Conservation (phyloP, 2,888 invertebrate species). For the Mythimna loreyi region DNA sequence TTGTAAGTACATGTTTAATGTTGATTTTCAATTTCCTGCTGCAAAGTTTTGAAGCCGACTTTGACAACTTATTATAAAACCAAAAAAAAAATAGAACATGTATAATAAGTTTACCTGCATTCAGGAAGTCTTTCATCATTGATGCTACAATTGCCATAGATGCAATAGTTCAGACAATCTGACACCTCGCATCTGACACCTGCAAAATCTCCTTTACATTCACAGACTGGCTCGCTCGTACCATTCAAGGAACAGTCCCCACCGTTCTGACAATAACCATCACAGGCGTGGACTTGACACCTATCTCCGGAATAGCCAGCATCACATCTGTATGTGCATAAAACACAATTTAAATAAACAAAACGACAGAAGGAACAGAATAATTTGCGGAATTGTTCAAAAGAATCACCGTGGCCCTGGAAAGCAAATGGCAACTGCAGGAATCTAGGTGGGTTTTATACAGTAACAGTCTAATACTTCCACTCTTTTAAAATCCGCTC, state of each 20-base stretch:
- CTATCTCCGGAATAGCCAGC: constrained; percentile 81
- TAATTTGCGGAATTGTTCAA: too few relatives aligned
- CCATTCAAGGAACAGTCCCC: constrained; percentile 87
- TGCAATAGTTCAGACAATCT: constrained; percentile 91
- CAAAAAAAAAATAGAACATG: not conserved
- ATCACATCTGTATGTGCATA: constrained; percentile 85
- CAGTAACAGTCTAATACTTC: too few relatives aligned
- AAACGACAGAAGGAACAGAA: not conserved
- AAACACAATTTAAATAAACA: too few relatives aligned
- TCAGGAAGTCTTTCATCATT: constrained; percentile 74
- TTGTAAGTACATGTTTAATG: too few relatives aligned
- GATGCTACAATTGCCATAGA: constrained; percentile 91
- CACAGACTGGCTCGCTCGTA: constrained; percentile 81
- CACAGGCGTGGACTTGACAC: constrained; percentile 89
- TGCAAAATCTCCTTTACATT: constrained; percentile 75
- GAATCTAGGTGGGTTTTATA: too few relatives aligned
- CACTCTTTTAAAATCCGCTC: too few relatives aligned
- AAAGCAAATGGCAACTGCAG: too few relatives aligned
- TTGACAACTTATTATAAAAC: too few relatives aligned
- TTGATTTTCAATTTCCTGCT: too few relatives aligned
- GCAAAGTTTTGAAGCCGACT: too few relatives aligned
- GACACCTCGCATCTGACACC: not conserved
- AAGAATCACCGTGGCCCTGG: too few relatives aligned
- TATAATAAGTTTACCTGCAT: constrained; percentile 69
- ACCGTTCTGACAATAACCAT: constrained; percentile 91